Percentiles rank a stretch among this genome's conserved stretches.
These are phyloP conservation scores for Eubasilissa splendida DNA, from an alignment of 2,888 invertebrate genomes.

Conservation along the genomic window DNA sequence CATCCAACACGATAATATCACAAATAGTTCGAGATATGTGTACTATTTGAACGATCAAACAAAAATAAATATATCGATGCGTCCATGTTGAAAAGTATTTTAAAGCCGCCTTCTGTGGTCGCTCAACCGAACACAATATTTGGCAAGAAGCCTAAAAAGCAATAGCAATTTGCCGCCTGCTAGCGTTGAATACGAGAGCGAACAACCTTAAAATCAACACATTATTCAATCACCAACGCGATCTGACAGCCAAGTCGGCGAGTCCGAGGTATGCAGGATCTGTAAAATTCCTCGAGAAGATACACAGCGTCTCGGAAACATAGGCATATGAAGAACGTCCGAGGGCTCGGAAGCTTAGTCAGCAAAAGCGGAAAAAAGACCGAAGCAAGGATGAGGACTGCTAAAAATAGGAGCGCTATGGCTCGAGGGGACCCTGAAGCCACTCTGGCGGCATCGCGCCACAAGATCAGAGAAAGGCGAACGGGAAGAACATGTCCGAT, in stretches of 20 bases:
- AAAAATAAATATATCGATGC: constrained; percentile 17
- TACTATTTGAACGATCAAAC: constrained; percentile 10
- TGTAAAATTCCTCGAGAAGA: background rate
- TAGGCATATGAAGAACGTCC: background rate
- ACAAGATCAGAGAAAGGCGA: no score
- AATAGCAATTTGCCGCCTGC: constrained; percentile 20
- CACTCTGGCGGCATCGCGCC: background rate
- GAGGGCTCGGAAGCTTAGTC: constrained; percentile 19
- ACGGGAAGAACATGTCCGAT: no score
- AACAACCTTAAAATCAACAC: constrained; percentile 39
- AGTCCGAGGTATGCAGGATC: background rate
- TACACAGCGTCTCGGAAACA: background rate
- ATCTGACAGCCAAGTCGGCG: constrained; percentile 5
- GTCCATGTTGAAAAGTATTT: constrained; percentile 7
- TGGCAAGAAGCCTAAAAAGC: constrained; percentile 46
- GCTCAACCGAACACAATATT: constrained; percentile 25
- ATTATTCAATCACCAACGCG: constrained; percentile 28
- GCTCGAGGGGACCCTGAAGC: background rate
- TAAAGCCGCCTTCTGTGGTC: background rate
- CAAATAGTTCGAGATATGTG: background rate
- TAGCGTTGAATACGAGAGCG: constrained; percentile 18
- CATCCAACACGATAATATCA: no score
- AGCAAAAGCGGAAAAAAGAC: constrained; percentile 17
- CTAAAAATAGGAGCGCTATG: constrained; percentile 21
- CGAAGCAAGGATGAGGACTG: background rate